Conservation (phyloP, 1,140 invertebrate species). For the Philopotamus ludificatus region DNA sequence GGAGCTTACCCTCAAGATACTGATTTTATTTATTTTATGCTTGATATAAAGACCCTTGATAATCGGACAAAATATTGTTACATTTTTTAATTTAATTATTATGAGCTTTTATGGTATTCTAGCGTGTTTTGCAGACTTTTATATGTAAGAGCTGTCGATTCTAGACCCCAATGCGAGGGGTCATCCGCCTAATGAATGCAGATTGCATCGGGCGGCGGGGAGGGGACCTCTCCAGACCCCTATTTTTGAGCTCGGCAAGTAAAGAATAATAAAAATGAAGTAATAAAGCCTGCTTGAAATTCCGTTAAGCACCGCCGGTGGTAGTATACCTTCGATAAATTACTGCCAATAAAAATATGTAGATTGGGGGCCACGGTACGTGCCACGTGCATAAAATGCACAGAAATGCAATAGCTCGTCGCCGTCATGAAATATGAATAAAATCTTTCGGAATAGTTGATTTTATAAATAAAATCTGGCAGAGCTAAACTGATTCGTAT, state of each 20-base stretch:
- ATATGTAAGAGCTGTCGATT: neutral
- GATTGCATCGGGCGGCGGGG: neutral
- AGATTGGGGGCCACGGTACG: too few species aligned
- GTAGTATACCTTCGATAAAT: neutral
- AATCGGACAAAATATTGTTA: neutral
- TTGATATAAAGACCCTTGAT: too few species aligned
- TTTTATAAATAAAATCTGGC: too few species aligned
- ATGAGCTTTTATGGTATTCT: too few species aligned
- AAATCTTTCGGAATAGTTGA: too few species aligned
- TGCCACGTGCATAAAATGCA: too few species aligned
- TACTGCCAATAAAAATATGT: neutral
- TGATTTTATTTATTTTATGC: neutral
- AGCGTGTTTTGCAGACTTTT: neutral
- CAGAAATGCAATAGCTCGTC: too few species aligned
- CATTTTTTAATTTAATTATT: neutral
- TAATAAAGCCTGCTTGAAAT: neutral
- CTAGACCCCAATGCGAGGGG: neutral
- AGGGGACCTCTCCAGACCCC: too few species aligned
- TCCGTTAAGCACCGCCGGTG: neutral
- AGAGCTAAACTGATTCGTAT: too few species aligned
- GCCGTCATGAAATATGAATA: too few species aligned
- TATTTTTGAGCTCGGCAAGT: too few species aligned
- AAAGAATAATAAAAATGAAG: neutral
- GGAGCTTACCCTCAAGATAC: neutral
- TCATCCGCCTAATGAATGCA: constrained; percentile 17